phyloP scores from a whole-genome alignment of 2,797 vertebrate species.

The Amphiprion clarkii region DNA sequence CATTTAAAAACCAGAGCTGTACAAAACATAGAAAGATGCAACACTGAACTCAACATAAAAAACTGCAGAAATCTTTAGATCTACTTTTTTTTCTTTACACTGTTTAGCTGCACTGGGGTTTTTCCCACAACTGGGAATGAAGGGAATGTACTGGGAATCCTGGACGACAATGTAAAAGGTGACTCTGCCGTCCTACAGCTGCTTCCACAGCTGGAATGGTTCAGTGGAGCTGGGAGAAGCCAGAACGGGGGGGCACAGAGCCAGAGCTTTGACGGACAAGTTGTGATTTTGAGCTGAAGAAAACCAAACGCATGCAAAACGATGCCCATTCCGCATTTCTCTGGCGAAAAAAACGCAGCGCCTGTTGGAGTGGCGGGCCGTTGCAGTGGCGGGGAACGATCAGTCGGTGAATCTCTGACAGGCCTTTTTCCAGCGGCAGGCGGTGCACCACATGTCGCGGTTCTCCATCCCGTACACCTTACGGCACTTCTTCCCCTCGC shows the following conservation, averaged over 20 bases:
- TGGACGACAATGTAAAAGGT: constrained; percentile 47
- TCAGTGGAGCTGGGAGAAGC: constrained; percentile 16
- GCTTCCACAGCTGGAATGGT: constrained; percentile 53
- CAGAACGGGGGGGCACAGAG: constrained; percentile 12
- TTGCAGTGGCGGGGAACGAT: constrained; percentile 6
- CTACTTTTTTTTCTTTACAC: constrained; percentile 63
- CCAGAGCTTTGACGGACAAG: constrained; percentile 48
- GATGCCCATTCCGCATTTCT: constrained; percentile 25
- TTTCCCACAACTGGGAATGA: constrained; percentile 64
- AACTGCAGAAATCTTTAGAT: constrained; percentile 47
- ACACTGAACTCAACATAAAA: constrained; percentile 68
- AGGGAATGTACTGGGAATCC: constrained; percentile 62
- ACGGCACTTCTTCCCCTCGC: constrained; percentile 95
- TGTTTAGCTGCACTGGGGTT: constrained; percentile 78
- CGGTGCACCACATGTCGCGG: constrained; percentile 94
- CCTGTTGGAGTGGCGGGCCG: constrained; percentile 42
- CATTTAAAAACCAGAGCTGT: constrained; percentile 75
- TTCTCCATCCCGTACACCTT: constrained; percentile 96
- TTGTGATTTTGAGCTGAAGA: constrained; percentile 62
- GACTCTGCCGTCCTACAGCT: constrained; percentile 42
- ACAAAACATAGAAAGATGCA: constrained; percentile 79
- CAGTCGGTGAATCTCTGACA: constrained; percentile 94
- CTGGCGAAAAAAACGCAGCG: constrained; percentile 37
- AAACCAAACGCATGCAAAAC: constrained; percentile 74
- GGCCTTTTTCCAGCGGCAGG: constrained; percentile 97